These are phyloP conservation scores for Pachydiplax longipennis DNA, from an alignment of 2,888 invertebrate species.

Conservation along the genomic window DNA sequence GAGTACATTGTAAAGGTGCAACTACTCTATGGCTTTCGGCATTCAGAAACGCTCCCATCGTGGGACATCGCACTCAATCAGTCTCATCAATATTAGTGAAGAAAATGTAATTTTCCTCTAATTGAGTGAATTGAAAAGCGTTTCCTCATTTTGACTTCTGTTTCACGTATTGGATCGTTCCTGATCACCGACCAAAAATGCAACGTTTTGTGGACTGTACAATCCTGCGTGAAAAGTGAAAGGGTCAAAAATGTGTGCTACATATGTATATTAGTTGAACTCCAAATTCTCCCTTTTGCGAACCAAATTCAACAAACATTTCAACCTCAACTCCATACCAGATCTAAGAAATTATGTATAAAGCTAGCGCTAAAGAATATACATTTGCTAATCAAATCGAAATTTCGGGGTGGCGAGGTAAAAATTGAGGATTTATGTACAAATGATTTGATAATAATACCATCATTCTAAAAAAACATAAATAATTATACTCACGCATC, in stretches of 20 bases:
- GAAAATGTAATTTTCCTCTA: background rate
- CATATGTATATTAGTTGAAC: background rate
- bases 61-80: background rate
- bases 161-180: slow-evolving; percentile 6
- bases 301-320: background rate
- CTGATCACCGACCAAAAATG: slow-evolving; percentile 38
- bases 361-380: no score
- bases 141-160: background rate
- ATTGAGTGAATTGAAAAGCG: background rate
- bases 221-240: slow-evolving; percentile 23
- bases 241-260: slow-evolving; percentile 25
- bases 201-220: slow-evolving; percentile 22
- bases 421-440: no score
- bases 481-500: no score
- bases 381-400: no score
- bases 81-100: background rate
- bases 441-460: no score
- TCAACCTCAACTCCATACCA: no score
- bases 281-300: no score
- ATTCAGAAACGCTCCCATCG: slow-evolving; percentile 39
- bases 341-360: no score
- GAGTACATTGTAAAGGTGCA: slow-evolving; percentile 33
- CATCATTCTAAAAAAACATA: no score
- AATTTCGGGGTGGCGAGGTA: no score
- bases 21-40: slow-evolving; percentile 31